phyloP scores from a whole-genome alignment of 2,797 vertebrate genomes.

The Sebastes umbrosus region DNA sequence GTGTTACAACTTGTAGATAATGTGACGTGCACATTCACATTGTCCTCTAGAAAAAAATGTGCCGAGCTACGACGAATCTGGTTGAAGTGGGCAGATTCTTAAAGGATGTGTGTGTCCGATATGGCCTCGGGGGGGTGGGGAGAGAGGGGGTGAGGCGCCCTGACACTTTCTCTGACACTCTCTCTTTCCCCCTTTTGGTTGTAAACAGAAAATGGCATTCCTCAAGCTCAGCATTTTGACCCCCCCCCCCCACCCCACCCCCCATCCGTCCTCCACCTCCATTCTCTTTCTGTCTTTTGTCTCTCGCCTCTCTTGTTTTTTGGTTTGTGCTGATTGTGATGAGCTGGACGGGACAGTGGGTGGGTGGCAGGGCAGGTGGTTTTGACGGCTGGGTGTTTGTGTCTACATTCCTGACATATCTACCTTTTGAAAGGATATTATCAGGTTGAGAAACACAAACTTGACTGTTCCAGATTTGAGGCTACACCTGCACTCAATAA shows the following conservation, averaged over 20 bases:
- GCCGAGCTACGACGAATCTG: slow-evolving; percentile 42
- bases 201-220: slow-evolving; percentile 77
- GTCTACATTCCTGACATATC: background rate
- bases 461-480: background rate
- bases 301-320: slow-evolving; percentile 29
- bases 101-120: slow-evolving; percentile 58
- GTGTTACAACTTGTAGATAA: background rate
- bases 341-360: slow-evolving; percentile 28
- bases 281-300: slow-evolving; percentile 64
- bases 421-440: background rate
- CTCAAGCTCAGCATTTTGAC: slow-evolving; percentile 70
- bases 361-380: slow-evolving; percentile 28
- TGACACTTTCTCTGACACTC: slow-evolving; percentile 70
- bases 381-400: background rate
- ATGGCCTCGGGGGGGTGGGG: slow-evolving; percentile 39
- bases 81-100: slow-evolving; percentile 61
- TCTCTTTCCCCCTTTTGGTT: slow-evolving; percentile 57
- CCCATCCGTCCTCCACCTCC: background rate
- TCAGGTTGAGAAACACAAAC: background rate
- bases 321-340: slow-evolving; percentile 60
- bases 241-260: background rate
- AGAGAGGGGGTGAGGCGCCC: slow-evolving; percentile 16
- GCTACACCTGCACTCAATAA: background rate
- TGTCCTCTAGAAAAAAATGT: slow-evolving; percentile 47
- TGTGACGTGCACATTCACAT: slow-evolving; percentile 58